A percentile compares a stretch with the other conserved stretches of the same genome.
Conservation (phyloP, 2,113 vertebrate species). For the Emberiza fucata region DNA sequence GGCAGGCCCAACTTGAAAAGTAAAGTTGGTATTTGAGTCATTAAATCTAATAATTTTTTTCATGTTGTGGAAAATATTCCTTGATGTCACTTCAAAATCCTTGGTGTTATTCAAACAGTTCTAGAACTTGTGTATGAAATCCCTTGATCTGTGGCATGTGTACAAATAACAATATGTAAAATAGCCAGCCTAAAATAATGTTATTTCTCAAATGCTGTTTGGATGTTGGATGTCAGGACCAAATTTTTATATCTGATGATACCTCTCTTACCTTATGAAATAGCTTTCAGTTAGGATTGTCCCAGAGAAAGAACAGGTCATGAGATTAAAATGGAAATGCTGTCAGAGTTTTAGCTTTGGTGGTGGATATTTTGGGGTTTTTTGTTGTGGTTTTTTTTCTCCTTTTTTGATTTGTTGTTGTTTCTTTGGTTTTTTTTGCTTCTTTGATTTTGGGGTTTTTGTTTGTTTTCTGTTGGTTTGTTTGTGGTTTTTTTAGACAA, state of each 20-base stretch:
- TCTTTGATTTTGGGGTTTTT: accelerated
- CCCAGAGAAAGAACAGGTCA: not conserved
- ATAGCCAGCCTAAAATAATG: not conserved
- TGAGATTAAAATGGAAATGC: not conserved
- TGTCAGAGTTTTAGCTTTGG: not conserved
- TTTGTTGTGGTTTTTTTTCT: too few relatives aligned
- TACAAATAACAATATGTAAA: not conserved
- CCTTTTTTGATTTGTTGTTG: not conserved
- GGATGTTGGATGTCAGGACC: not conserved
- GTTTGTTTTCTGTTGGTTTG: not conserved
- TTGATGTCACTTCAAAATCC: not conserved
- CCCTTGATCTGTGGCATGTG: not conserved
- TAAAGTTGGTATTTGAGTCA: not conserved
- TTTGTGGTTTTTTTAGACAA: not conserved
- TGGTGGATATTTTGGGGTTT: accelerated
- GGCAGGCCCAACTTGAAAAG: not conserved
- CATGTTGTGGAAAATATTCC: not conserved
- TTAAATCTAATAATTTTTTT: not conserved
- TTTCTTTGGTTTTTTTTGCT: not conserved
- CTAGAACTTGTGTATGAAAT: not conserved
- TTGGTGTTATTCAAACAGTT: not conserved
- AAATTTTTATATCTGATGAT: not conserved
- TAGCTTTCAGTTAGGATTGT: not conserved
- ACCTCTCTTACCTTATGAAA: not conserved
- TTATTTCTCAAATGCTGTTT: not conserved